phyloP scores from a whole-genome alignment of 1,140 invertebrate genomes.

The Halictus rubicundus region DNA sequence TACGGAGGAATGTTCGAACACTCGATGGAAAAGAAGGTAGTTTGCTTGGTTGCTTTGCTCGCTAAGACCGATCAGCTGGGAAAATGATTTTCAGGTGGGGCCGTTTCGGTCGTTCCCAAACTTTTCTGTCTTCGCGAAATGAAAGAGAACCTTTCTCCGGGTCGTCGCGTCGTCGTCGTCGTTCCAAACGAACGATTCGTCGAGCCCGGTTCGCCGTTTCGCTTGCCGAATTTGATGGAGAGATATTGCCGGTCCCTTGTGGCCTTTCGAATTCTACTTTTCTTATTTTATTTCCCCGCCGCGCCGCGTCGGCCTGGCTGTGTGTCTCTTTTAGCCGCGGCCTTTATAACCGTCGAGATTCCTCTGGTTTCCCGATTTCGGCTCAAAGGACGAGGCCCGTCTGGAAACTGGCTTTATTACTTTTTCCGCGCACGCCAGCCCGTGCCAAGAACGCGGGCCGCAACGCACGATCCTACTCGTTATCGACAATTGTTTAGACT shows the following conservation, averaged over 20 bases:
- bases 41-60: neutral
- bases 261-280: constrained; percentile 51
- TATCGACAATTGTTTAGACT: neutral
- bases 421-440: constrained; percentile 43
- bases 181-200: constrained; percentile 17
- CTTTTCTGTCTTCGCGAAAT: constrained; percentile 6
- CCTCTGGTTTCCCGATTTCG: constrained; percentile 43
- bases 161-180: neutral
- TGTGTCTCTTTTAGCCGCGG: constrained; percentile 45
- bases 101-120: constrained; percentile 16
- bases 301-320: neutral
- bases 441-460: neutral
- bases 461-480: neutral
- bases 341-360: constrained; percentile 59
- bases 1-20: neutral
- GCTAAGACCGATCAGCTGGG: constrained; percentile 27
- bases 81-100: constrained; percentile 54
- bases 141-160: constrained; percentile 9
- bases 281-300: constrained; percentile 51
- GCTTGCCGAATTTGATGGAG: constrained; percentile 57
- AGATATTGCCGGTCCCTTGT: constrained; percentile 56
- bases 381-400: constrained; percentile 38
- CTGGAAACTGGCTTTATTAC: constrained; percentile 60
- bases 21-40: neutral
- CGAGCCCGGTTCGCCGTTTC: constrained; percentile 15